Percentiles rank a stretch among this genome's conserved stretches.
Conservation (phyloP, 2,888 invertebrate species). For the Spodoptera picta region DNA sequence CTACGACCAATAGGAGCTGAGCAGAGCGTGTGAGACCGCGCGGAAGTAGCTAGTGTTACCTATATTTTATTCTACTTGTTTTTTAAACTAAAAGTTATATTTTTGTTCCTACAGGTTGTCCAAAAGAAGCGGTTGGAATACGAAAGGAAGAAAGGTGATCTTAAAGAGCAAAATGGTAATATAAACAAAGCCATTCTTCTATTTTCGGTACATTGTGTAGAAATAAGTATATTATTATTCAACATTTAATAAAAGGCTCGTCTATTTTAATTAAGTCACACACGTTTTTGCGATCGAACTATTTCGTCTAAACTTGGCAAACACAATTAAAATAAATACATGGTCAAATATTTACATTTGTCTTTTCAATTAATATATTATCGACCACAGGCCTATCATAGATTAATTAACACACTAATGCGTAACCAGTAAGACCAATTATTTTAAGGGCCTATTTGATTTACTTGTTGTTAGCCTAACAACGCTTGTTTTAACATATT, state of each 20-base stretch:
- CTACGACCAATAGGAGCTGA: too few relatives aligned
- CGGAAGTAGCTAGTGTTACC: too few relatives aligned
- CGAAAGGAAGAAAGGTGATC: slow-evolving; percentile 61
- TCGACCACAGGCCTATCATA: not conserved
- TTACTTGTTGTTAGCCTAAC: too few relatives aligned
- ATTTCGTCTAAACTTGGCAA: too few relatives aligned
- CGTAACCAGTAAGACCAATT: not conserved
- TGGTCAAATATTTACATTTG: slow-evolving; percentile 9
- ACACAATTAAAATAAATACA: not conserved
- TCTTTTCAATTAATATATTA: slow-evolving; percentile 20
- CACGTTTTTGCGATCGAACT: too few relatives aligned
- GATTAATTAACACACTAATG: slow-evolving; percentile 13
- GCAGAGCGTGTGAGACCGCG: too few relatives aligned
- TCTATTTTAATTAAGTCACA: too few relatives aligned
- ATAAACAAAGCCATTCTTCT: not conserved
- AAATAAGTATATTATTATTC: too few relatives aligned
- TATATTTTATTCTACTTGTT: not conserved
- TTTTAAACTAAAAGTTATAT: slow-evolving; percentile 26
- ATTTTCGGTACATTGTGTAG: too few relatives aligned
- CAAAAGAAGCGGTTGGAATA: slow-evolving; percentile 74
- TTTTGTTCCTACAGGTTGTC: slow-evolving; percentile 68
- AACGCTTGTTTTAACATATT: too few relatives aligned
- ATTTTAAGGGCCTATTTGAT: not conserved
- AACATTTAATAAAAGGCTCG: too few relatives aligned
- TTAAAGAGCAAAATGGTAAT: slow-evolving; percentile 59